These are phyloP conservation scores for Paramisgurnus dabryanus DNA, from an alignment of 2,113 vertebrate genomes.

Conservation along the genomic window DNA sequence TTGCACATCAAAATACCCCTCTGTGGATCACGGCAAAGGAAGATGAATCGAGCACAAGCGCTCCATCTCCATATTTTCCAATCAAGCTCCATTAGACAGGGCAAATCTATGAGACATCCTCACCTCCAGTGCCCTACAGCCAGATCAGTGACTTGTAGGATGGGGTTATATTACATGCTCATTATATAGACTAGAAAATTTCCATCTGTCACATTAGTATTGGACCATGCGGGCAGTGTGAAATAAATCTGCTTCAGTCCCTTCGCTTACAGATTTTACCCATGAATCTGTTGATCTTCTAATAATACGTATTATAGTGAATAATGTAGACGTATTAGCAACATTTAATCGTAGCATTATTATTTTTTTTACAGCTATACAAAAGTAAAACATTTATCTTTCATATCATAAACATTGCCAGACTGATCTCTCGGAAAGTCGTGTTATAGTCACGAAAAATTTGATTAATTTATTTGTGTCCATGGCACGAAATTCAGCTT, in stretches of 20 bases:
- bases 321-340: too few relatives aligned
- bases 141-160: slow-evolving; percentile 29
- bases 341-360: too few relatives aligned
- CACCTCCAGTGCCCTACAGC: slow-evolving; percentile 34
- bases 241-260: background rate
- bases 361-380: too few relatives aligned
- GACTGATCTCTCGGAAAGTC: too few relatives aligned
- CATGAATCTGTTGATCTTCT: too few relatives aligned
- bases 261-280: background rate
- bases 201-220: slow-evolving; percentile 47
- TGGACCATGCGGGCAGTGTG: slow-evolving; percentile 7
- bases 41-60: slow-evolving; percentile 36
- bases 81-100: slow-evolving; percentile 32
- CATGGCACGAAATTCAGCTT: too few relatives aligned
- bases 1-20: slow-evolving; percentile 61
- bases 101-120: slow-evolving; percentile 45
- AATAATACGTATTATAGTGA: too few relatives aligned
- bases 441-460: too few relatives aligned
- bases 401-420: too few relatives aligned
- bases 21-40: slow-evolving; percentile 52
- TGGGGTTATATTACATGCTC: slow-evolving; percentile 44
- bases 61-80: slow-evolving; percentile 56
- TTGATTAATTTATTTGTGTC: too few relatives aligned
- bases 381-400: too few relatives aligned
- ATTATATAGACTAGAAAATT: slow-evolving; percentile 38